Conservation (phyloP, 2,113 vertebrate species). For the Cheirogaleus medius region DNA sequence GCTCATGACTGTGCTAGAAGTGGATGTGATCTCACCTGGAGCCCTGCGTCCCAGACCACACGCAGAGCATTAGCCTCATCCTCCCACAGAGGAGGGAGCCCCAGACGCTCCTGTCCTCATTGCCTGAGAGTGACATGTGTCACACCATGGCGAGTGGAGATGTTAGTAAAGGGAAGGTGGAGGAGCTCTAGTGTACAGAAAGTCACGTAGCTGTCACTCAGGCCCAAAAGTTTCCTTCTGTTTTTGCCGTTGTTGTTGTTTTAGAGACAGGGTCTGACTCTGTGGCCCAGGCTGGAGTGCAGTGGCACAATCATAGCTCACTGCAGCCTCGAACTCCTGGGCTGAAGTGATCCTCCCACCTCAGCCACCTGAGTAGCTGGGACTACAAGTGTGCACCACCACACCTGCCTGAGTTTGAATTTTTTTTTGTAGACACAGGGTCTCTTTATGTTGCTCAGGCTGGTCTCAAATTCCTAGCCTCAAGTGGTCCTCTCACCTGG, state of each 20-base stretch:
- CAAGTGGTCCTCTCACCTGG: background rate
- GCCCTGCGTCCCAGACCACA: background rate
- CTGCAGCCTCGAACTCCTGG: no score
- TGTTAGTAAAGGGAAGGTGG: background rate
- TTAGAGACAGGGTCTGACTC: no score
- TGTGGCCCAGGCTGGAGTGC: no score
- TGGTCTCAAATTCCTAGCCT: no score
- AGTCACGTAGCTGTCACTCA: background rate
- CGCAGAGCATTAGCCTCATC: accelerated
- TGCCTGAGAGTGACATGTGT: accelerated
- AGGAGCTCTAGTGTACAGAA: background rate
- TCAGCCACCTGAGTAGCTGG: no score
- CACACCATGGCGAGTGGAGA: background rate
- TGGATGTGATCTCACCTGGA: background rate
- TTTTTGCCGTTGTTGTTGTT: no score
- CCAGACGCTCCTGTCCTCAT: background rate
- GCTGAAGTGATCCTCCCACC: no score
- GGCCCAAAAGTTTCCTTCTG: background rate
- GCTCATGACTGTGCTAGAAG: background rate
- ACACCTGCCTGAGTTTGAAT: no score
- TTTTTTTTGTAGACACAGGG: background rate
- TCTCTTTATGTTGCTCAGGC: no score
- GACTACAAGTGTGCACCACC: no score
- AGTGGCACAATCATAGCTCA: no score
- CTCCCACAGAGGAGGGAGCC: background rate